Conservation (phyloP, 2,797 vertebrate genomes). For the Ibycter americanus region DNA sequence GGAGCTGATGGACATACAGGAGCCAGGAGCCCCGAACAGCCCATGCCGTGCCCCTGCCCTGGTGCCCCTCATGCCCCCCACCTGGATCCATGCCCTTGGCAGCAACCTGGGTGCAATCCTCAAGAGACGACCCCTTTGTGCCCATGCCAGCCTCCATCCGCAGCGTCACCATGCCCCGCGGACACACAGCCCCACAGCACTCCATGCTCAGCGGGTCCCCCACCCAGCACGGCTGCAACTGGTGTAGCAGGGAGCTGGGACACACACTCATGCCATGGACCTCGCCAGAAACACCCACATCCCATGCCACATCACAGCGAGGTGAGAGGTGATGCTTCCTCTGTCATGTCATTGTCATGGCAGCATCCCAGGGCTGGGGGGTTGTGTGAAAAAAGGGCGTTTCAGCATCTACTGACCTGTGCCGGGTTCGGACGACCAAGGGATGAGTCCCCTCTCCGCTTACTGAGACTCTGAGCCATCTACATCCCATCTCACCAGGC, state of each 20-base stretch:
- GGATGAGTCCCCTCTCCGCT: background rate
- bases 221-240: rapidly evolving
- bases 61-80: background rate
- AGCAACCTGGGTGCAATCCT: background rate
- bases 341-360: background rate
- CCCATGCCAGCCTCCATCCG: background rate
- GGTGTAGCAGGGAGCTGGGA: background rate
- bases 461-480: slow-evolving; percentile 52
- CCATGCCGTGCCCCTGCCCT: rapidly evolving
- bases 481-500: slow-evolving; percentile 47
- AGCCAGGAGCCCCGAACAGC: background rate
- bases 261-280: rapidly evolving
- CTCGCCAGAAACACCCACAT: background rate
- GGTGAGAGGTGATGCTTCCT: background rate
- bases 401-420: slow-evolving; percentile 41
- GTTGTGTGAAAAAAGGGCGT: background rate
- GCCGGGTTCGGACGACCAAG: background rate
- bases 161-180: background rate
- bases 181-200: background rate
- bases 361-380: rapidly evolving
- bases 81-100: background rate
- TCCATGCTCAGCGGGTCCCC: rapidly evolving
- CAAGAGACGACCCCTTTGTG: background rate
- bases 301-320: background rate
- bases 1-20: background rate